These are phyloP conservation scores for Falcunculus frontatus DNA, from an alignment of 2,113 vertebrate genomes.

Conservation along the genomic window DNA sequence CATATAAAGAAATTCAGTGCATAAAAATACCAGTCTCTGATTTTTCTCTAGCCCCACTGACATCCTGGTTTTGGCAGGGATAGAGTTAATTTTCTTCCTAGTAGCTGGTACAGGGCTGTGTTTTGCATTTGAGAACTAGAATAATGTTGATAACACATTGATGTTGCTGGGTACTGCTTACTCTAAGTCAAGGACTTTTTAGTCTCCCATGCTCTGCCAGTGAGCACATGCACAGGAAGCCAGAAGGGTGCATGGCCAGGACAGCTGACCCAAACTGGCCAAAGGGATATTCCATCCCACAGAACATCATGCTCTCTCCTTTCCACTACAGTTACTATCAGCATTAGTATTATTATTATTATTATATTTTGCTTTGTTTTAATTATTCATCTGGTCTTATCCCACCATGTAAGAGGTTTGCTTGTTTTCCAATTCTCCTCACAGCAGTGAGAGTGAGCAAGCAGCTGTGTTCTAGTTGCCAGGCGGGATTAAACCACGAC, in stretches of 20 bases:
- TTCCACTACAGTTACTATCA: not conserved
- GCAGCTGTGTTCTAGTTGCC: not conserved
- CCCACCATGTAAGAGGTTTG: not conserved
- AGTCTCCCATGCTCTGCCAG: not conserved
- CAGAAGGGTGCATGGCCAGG: not conserved
- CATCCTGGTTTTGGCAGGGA: not conserved
- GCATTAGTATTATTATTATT: not conserved
- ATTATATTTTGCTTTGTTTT: not conserved
- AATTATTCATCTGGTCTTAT: not conserved
- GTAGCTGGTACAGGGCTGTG: not conserved
- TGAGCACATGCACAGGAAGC: accelerated
- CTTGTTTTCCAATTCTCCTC: not conserved
- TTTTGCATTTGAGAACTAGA: not conserved
- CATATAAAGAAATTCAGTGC: not conserved
- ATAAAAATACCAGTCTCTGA: not conserved
- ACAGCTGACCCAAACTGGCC: not conserved
- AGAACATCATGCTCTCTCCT: not conserved
- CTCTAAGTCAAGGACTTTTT: not conserved
- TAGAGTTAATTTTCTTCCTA: not conserved
- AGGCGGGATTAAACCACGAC: not conserved
- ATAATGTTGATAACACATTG: not conserved
- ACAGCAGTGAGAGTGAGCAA: not conserved
- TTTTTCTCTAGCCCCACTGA: not conserved
- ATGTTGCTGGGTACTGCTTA: not conserved
- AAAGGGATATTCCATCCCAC: not conserved